A percentile compares a stretch with the other conserved stretches of the same genome.
These are phyloP conservation scores for Apostichopus japonicus DNA, from an alignment of 35 echinoderm and acorn worm genomes.

Conservation along the genomic window DNA sequence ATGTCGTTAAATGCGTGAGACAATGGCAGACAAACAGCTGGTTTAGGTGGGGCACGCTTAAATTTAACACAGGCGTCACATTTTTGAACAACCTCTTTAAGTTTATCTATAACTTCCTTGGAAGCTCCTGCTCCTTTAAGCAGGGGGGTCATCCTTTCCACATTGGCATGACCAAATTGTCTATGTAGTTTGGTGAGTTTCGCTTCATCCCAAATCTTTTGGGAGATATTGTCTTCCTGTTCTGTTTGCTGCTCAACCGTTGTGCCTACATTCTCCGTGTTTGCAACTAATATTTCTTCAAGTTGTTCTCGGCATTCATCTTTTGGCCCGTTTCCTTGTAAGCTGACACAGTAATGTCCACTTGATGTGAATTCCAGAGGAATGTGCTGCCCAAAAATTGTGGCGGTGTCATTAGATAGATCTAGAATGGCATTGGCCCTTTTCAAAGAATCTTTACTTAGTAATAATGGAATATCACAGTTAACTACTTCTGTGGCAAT, in stretches of 20 bases:
- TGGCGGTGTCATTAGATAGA: slow-evolving; percentile 40
- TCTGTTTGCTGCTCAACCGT: background rate
- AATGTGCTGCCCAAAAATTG: slow-evolving; percentile 16
- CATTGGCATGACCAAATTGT: slow-evolving; percentile 43
- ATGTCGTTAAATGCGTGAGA: slow-evolving; percentile 6
- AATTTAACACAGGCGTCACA: slow-evolving; percentile 31
- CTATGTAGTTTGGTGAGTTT: slow-evolving; percentile 34
- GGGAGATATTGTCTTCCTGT: background rate
- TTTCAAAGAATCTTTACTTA: slow-evolving; percentile 47
- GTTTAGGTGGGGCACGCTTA: slow-evolving; percentile 2
- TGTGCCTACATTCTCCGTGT: background rate
- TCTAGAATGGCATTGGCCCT: slow-evolving; percentile 34
- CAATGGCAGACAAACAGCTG: slow-evolving; percentile 27
- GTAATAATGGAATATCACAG: slow-evolving; percentile 46
- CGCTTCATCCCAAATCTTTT: background rate
- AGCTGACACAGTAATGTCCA: slow-evolving; percentile 19
- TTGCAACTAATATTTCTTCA: background rate
- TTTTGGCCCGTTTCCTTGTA: background rate
- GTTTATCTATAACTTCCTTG: background rate
- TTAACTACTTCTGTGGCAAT: slow-evolving; percentile 50
- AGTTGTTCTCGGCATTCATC: background rate
- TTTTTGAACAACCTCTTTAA: background rate
- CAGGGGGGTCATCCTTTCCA: background rate
- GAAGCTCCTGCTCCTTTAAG: background rate
- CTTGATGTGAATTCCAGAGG: slow-evolving; percentile 28